Percentiles rank a stretch among this genome's conserved stretches.
phyloP scores from a whole-genome alignment of 1,140 invertebrate genomes.

The Philotrypesis tridentata region DNA sequence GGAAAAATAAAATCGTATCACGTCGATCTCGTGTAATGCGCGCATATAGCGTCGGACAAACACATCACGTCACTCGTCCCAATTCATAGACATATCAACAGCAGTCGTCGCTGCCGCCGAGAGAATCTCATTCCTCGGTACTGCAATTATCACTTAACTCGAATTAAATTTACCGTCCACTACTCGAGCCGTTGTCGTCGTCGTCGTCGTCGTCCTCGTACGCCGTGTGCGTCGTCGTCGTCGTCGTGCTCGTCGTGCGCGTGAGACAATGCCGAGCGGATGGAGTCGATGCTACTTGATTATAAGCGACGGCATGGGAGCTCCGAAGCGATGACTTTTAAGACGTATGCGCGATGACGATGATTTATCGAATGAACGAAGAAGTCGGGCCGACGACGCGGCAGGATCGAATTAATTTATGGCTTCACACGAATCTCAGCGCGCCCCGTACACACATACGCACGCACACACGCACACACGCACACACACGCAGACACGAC shows the following conservation, averaged over 20 bases:
- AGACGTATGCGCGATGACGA: conserved; percentile 36
- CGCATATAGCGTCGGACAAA: background rate
- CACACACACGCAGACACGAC: too few relatives aligned
- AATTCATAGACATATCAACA: conserved; percentile 36
- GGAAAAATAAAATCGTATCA: background rate
- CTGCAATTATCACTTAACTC: conserved; percentile 50
- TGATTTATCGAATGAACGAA: conserved; percentile 43
- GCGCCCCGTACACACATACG: background rate
- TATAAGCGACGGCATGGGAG: conserved; percentile 32
- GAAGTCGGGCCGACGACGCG: background rate
- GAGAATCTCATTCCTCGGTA: conserved; percentile 27
- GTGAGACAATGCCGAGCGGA: conserved; percentile 50
- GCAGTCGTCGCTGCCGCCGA: background rate
- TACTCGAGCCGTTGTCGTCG: background rate
- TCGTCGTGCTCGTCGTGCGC: conserved; percentile 7
- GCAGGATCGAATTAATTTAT: conserved; percentile 21
- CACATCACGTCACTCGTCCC: conserved; percentile 1
- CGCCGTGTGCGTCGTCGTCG: conserved; percentile 5
- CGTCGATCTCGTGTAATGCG: background rate
- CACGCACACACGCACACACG: too few relatives aligned
- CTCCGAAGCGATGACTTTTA: conserved; percentile 18
- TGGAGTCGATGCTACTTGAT: conserved; percentile 52
- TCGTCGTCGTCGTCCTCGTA: conserved; percentile 18
- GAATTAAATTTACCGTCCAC: conserved; percentile 41
- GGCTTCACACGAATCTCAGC: conserved; percentile 23